Conservation (phyloP, 2,113 vertebrate species). For the Natator depressus region DNA sequence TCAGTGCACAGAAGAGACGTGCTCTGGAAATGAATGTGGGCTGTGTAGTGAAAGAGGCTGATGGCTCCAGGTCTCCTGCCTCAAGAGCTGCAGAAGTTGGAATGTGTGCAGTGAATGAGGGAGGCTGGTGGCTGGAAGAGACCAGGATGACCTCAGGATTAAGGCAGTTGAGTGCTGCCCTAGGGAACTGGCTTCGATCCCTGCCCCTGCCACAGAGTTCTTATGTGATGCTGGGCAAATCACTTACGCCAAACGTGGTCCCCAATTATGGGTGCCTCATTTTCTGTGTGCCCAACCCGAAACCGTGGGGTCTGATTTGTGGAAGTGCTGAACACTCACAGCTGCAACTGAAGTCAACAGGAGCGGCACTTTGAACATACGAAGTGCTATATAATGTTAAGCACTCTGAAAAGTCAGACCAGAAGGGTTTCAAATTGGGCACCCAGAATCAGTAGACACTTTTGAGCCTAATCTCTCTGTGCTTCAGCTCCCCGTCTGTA, state of each 20-base stretch:
- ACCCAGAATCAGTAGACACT: no score
- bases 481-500: no score
- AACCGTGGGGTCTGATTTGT: no score
- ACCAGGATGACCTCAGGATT: neutral
- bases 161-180: neutral
- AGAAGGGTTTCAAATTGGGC: no score
- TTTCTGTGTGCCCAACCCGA: neutral
- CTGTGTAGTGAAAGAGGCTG: neutral
- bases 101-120: neutral
- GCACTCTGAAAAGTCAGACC: no score
- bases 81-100: neutral
- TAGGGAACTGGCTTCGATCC: neutral
- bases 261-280: rapidly evolving
- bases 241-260: no score
- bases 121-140: neutral
- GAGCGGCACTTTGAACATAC: no score
- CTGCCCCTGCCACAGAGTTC: neutral
- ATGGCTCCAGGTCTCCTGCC: neutral
- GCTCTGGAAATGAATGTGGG: neutral
- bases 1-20: neutral
- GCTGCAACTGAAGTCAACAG: no score
- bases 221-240: no score
- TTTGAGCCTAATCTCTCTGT: no score
- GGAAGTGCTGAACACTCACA: no score
- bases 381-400: no score